Base-by-base conservation (phyloP, 2,888 invertebrate species). In the Synergus laeviventris region DNA sequence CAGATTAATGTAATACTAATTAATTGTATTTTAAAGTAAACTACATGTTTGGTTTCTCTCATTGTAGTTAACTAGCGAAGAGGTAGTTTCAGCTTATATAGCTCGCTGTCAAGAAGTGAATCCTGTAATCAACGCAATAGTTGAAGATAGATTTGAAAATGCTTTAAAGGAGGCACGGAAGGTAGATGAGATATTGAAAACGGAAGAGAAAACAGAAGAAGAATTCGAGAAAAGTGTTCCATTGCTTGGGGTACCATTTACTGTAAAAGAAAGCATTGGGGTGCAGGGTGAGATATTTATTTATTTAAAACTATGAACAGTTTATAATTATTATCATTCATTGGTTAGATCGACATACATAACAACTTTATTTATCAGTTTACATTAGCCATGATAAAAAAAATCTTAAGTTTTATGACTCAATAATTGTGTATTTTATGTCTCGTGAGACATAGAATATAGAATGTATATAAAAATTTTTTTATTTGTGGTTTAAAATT, bases 211-310 rank as follows among this genome's bases (percentile, higher is more conserved):
- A 2, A 85, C 83, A 39, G 85, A 92, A 5, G 91, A 92, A 0
- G 89, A 91, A 61, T 86, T 94, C 66, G 88, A 92, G 1, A 88
- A 87, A 2, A 91, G 92, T 21, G 92, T 93, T 81, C 97, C 97
- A 0, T 91, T 97, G 74, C 91, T 97, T 1, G 97, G 97, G 0
- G 93, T 97, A 21, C 97, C 97, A 0, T 92, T 96, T 62, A 96
- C 96, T 2, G 94, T 96, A 0, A 97, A 97, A 88, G 96, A 97
- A 89, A 94, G 95, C 83, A 95, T 97, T 84, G 93, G 93, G 0
- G 91, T 97, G 0, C 93, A 93, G 91, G 96, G 97, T 95, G 85
- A 86, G 84, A 24, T 24, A 70, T 39, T 73, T 4, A 38, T 49
- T 62, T 66, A 66, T 21, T 21, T 21, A 56, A 9, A 16, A 16